phyloP scores from a whole-genome alignment of 2,113 vertebrate genomes.

The Saguinus midas region DNA sequence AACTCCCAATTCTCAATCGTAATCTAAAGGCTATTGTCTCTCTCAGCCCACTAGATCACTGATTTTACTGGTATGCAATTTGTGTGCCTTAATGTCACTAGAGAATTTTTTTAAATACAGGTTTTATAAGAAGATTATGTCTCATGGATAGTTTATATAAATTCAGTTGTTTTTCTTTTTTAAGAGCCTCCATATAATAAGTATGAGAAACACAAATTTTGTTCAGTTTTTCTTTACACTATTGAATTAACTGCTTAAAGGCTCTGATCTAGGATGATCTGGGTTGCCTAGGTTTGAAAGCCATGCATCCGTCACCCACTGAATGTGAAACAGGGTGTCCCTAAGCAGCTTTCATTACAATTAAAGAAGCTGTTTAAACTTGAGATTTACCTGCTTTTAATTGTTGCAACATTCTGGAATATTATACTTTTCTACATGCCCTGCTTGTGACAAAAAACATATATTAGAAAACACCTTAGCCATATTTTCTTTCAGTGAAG shows the following conservation, averaged over 20 bases:
- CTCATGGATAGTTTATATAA: background rate
- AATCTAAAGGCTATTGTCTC: conserved; percentile 21
- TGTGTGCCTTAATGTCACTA: background rate
- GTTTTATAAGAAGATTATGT: background rate
- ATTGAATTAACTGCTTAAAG: background rate
- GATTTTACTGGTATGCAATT: conserved; percentile 33
- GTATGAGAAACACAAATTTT: background rate
- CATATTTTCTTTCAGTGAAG: conserved; percentile 26
- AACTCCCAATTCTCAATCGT: background rate
- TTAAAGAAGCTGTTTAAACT: conserved; percentile 42
- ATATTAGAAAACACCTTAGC: conserved; percentile 14
- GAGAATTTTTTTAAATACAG: background rate
- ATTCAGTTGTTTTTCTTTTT: background rate
- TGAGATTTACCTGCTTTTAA: background rate
- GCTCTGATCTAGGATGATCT: background rate
- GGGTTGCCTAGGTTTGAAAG: background rate
- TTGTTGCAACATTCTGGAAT: background rate
- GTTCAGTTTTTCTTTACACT: background rate
- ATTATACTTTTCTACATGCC: background rate
- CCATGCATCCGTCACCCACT: background rate
- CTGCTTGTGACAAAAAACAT: conserved; percentile 36
- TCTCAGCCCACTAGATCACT: background rate
- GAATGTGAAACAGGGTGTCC: background rate
- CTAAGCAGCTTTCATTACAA: conserved; percentile 22
- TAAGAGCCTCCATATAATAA: conserved; percentile 13